phyloP scores from a whole-genome alignment of 2,797 vertebrate species.

The Propithecus deckenii region DNA sequence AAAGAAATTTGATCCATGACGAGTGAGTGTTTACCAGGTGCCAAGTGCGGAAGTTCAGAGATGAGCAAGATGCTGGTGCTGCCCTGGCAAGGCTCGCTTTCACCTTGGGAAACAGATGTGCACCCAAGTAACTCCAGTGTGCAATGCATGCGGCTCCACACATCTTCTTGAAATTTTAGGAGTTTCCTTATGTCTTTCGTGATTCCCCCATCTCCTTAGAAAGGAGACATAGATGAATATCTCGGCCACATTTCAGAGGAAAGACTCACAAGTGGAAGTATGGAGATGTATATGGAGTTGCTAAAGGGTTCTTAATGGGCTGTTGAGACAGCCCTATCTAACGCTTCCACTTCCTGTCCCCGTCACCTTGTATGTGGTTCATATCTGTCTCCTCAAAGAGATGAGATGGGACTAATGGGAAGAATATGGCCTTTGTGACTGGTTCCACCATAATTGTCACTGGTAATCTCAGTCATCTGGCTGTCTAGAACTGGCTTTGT shows the following conservation, averaged over 20 bases:
- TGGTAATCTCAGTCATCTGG: rapidly evolving
- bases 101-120: rapidly evolving
- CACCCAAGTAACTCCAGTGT: rapidly evolving
- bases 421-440: too few species aligned
- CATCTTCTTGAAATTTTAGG: background rate
- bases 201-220: background rate
- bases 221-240: background rate
- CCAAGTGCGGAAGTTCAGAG: background rate
- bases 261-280: background rate
- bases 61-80: background rate
- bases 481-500: background rate
- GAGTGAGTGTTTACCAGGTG: background rate
- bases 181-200: background rate
- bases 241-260: background rate
- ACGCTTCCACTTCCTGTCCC: background rate
- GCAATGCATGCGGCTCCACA: rapidly evolving
- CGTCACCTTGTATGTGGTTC: background rate
- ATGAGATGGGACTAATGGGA: background rate
- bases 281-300: background rate
- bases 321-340: background rate
- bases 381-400: background rate
- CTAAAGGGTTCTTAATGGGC: background rate
- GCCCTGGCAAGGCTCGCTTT: background rate
- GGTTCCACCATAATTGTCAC: rapidly evolving
- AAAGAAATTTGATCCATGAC: background rate